Evolutionary conservation across 2,797 vertebrate genomes (phyloP), one percentile per base, ranked within the genome.

Genomic region (Halcyon badia): DNA sequence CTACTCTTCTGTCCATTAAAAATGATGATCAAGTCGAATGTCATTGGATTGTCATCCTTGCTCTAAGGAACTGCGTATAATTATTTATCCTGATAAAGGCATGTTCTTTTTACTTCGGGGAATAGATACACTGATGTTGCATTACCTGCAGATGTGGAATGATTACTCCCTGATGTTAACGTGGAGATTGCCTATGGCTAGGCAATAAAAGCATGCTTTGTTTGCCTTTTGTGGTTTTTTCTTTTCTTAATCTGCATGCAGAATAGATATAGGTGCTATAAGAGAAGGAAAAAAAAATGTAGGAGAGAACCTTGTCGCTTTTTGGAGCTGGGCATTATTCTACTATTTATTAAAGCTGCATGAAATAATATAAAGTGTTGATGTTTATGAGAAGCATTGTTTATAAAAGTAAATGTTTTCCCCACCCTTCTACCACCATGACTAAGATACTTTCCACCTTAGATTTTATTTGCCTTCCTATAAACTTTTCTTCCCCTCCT

Each of bases 141-240:
- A 56, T 92, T 94, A 35, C 96, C 91, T 96, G 96, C 85, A 95
- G 71, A 66, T 73, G 85, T 64, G 69, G 28, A 90, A 78, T 48
- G 87, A 78, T 96, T 94, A 44, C 79, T 96, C 65, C 33, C 64
- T 58, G 75, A 22, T 54, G 25, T 54, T 17, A 18, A 66, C 0
- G 3, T 48, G 41, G 83, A 31, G 26, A 4, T 10, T 70, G 69
- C 66, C 66, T 22, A 0, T 49, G 93, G 49, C 52, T 56, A 11
- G 79, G 39, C 88, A 31, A 10, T 28, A 12, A 15, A 28, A 83
- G 79, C 94, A 56, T 61, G 69, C 14, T 61, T 28, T 58, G 16
- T 52, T 88, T 89, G 48, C 28, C 22, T 10, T 35, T 31, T 30
- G 25, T 39, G 37, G 5, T 39, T 8, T 37, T 39, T n/a, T n/a